A percentile compares a stretch with the other conserved stretches of the same genome.
These are phyloP conservation scores for Arion vulgaris DNA, from an alignment of 1,140 invertebrate genomes.

Conservation along the genomic window DNA sequence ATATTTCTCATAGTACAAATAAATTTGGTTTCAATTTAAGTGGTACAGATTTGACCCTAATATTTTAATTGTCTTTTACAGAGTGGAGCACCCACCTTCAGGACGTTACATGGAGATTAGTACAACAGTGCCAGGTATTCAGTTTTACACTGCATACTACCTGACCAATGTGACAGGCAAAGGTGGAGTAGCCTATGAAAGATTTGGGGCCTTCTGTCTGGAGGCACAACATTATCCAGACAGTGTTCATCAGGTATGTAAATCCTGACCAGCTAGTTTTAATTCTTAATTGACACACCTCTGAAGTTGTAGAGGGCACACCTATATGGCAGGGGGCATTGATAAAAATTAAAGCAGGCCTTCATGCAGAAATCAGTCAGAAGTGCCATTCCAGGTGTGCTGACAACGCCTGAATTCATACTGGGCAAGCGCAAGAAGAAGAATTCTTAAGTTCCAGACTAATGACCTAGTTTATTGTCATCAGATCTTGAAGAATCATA, in stretches of 20 bases:
- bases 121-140: conserved; percentile 90
- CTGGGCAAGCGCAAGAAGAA: no score
- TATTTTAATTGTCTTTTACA: conserved; percentile 48
- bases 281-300: no score
- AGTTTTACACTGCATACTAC: conserved; percentile 89
- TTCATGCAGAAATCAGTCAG: no score
- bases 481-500: no score
- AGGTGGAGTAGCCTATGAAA: conserved; percentile 79
- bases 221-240: conserved; percentile 95
- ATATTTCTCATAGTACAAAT: background rate
- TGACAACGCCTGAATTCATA: no score
- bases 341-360: no score
- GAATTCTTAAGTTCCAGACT: no score
- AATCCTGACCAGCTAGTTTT: background rate
- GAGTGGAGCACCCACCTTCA: conserved; percentile 79
- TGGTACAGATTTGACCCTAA: background rate
- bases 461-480: no score
- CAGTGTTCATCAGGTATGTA: conserved; percentile 85
- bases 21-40: background rate
- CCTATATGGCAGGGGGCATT: no score
- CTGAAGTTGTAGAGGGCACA: no score
- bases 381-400: no score
- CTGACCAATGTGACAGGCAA: conserved; percentile 82
- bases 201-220: conserved; percentile 88
- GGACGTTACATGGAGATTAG: conserved; percentile 85